phyloP scores from a whole-genome alignment of 1,140 invertebrate species.

The Melitaea cinxia region DNA sequence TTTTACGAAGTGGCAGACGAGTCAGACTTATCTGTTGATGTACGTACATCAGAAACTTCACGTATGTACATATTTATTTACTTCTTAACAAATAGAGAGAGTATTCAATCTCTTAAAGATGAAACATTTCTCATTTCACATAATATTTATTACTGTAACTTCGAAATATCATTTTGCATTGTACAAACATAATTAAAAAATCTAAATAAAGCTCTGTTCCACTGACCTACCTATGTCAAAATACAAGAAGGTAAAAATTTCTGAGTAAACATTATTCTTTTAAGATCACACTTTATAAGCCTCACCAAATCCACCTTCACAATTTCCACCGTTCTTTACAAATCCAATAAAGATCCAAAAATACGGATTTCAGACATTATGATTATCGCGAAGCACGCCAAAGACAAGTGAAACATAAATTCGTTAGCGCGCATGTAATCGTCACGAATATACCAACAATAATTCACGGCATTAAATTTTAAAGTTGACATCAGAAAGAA shows the following conservation, averaged over 20 bases:
- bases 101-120: slow-evolving; percentile 21
- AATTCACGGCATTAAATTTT: slow-evolving; percentile 76
- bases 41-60: slow-evolving; percentile 60
- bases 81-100: slow-evolving; percentile 27
- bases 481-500: slow-evolving; percentile 81
- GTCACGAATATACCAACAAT: slow-evolving; percentile 69
- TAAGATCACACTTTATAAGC: slow-evolving; percentile 48
- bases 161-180: background rate
- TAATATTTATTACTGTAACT: slow-evolving; percentile 21
- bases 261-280: slow-evolving; percentile 23
- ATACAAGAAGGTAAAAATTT: slow-evolving; percentile 16
- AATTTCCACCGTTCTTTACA: slow-evolving; percentile 58
- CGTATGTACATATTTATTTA: slow-evolving; percentile 36
- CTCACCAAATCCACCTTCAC: slow-evolving; percentile 57
- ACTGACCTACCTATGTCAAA: slow-evolving; percentile 42
- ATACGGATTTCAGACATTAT: slow-evolving; percentile 68
- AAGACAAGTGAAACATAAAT: slow-evolving; percentile 74
- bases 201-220: slow-evolving; percentile 12
- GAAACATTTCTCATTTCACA: slow-evolving; percentile 19
- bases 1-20: slow-evolving; percentile 74
- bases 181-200: background rate
- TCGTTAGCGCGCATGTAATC: slow-evolving; percentile 76
- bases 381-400: slow-evolving; percentile 57
- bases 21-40: slow-evolving; percentile 55
- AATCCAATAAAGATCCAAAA: slow-evolving; percentile 70